Conservation (phyloP, 2,888 invertebrate genomes). For the Pteria penguin region DNA sequence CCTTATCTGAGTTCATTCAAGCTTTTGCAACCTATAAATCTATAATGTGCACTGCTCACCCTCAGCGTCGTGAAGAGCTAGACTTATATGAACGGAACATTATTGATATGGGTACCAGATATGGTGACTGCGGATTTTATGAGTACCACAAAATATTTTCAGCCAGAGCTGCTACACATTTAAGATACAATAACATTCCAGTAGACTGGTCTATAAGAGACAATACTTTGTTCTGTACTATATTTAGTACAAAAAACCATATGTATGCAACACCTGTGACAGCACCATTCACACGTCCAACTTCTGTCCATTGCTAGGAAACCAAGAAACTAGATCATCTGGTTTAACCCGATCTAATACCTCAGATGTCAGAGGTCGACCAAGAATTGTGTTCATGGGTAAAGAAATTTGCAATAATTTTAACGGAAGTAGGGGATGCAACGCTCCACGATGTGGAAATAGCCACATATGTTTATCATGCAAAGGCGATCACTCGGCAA, state of each 20-base stretch:
- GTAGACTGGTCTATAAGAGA: slow-evolving; percentile 33
- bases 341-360: not conserved
- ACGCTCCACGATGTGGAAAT: not conserved
- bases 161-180: slow-evolving; percentile 16
- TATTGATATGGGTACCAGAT: slow-evolving; percentile 27
- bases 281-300: slow-evolving; percentile 10
- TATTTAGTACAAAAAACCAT: slow-evolving; percentile 15
- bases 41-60: slow-evolving; percentile 15
- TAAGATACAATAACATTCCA: slow-evolving; percentile 17
- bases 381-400: not conserved
- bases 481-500: slow-evolving; percentile 11
- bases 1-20: slow-evolving; percentile 14
- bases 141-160: slow-evolving; percentile 25
- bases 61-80: slow-evolving; percentile 8
- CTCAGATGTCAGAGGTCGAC: not conserved
- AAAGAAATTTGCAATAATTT: slow-evolving; percentile 37
- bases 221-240: slow-evolving; percentile 26
- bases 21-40: slow-evolving; percentile 23
- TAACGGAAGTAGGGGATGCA: slow-evolving; percentile 9
- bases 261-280: slow-evolving; percentile 10
- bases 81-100: slow-evolving; percentile 30
- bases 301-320: slow-evolving; percentile 14
- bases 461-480: slow-evolving; percentile 22
- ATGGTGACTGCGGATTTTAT: slow-evolving; percentile 24
- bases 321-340: no score